Evolutionary conservation across 2,113 vertebrate species (phyloP).

Genomic region (Hipposideros armiger): DNA sequence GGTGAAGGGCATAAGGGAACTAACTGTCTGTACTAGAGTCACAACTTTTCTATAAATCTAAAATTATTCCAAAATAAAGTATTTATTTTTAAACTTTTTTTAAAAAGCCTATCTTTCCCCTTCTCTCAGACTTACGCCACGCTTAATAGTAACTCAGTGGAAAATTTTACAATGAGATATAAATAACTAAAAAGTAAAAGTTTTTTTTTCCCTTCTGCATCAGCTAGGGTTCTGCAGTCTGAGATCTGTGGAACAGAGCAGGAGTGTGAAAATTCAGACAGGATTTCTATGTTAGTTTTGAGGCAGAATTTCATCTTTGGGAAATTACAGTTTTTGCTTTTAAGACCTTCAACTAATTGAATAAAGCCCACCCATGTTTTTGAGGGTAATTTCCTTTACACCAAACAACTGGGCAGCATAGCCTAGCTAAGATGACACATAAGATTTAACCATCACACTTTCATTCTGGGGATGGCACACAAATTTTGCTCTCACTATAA

Average conservation of each 20-base stretch:
- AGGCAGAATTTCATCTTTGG: background rate
- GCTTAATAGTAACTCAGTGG: background rate
- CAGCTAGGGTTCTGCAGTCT: background rate
- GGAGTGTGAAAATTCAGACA: background rate
- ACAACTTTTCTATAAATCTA: no score
- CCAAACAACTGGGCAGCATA: background rate
- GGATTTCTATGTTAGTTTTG: background rate
- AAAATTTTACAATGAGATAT: background rate
- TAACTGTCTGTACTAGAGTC: no score
- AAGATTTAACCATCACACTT: background rate
- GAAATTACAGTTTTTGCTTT: background rate
- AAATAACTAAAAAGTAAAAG: background rate
- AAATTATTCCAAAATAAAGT: no score
- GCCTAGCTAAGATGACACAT: background rate
- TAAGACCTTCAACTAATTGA: background rate
- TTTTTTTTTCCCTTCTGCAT: background rate
- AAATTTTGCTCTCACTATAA: background rate
- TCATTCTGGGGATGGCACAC: background rate
- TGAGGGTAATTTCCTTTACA: background rate
- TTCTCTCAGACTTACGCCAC: background rate
- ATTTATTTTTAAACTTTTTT: no score
- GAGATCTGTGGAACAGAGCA: background rate
- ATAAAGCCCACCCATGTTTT: background rate
- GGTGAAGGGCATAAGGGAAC: no score
- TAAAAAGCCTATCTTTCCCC: background rate